These are phyloP conservation scores for Drosophila conformis DNA, from an alignment of 2,888 invertebrate genomes.

Conservation along the genomic window DNA sequence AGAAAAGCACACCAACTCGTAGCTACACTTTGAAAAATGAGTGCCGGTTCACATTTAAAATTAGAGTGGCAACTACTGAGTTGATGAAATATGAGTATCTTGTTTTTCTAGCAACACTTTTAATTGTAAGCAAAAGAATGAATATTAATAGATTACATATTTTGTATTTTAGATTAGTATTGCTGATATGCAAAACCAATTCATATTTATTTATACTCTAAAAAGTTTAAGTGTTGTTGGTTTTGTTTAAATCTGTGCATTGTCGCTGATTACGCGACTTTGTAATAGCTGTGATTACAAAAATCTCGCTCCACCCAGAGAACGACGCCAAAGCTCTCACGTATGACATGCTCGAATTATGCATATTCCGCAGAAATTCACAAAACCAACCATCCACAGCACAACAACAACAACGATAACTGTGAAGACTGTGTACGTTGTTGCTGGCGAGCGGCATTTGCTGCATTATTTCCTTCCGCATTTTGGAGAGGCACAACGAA, in stretches of 20 bases:
- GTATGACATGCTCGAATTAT: slow-evolving; percentile 76
- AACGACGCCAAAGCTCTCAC: slow-evolving; percentile 47
- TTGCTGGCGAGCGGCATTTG: slow-evolving; percentile 64
- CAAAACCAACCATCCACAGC: slow-evolving; percentile 24
- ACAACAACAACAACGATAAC: slow-evolving; percentile 18
- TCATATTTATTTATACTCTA: not conserved
- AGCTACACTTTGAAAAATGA: slow-evolving; percentile 18
- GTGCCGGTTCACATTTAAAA: not conserved
- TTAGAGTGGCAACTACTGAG: not conserved
- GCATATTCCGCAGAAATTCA: slow-evolving; percentile 70
- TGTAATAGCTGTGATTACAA: slow-evolving; percentile 79
- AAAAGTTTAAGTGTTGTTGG: slow-evolving; percentile 34
- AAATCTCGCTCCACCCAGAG: slow-evolving; percentile 41
- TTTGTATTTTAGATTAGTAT: not conserved
- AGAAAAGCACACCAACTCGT: slow-evolving; percentile 1
- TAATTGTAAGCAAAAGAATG: not conserved
- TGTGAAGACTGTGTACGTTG: slow-evolving; percentile 14
- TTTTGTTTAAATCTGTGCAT: slow-evolving; percentile 59
- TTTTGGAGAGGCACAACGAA: slow-evolving; percentile 42
- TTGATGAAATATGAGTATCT: not conserved
- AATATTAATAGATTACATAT: not conserved
- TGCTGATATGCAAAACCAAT: slow-evolving; percentile 1
- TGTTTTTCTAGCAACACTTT: not conserved
- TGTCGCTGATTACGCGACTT: slow-evolving; percentile 75
- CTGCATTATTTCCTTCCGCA: slow-evolving; percentile 78